Percentiles rank a stretch among this genome's conserved stretches.
Conservation (phyloP, 2,113 vertebrate genomes). For the Scopus umbretta region DNA sequence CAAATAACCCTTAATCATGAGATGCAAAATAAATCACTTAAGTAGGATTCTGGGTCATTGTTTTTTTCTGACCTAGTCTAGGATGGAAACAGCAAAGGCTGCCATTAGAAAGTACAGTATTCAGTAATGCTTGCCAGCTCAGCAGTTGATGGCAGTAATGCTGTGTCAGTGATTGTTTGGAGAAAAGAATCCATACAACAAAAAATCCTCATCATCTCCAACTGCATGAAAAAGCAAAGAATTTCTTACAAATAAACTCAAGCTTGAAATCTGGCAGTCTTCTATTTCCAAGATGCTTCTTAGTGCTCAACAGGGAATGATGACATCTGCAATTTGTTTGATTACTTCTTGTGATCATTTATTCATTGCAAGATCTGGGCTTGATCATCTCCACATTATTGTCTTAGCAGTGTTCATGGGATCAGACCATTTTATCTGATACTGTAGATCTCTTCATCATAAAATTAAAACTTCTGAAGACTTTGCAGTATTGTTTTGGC, state of each 20-base stretch:
- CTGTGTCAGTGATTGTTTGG: background rate
- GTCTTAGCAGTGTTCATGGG: background rate
- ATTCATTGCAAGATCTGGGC: constrained; percentile 8
- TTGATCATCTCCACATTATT: background rate
- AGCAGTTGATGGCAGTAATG: background rate
- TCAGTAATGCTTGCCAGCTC: background rate
- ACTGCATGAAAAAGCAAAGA: constrained; percentile 9
- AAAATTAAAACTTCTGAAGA: constrained; percentile 32
- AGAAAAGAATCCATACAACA: background rate
- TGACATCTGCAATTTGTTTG: constrained; percentile 32
- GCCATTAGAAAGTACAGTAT: background rate
- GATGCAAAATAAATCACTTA: background rate
- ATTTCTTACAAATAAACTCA: constrained; percentile 12
- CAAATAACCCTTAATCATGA: background rate
- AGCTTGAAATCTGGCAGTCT: background rate
- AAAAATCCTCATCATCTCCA: background rate
- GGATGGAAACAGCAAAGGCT: background rate
- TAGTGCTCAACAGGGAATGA: constrained; percentile 3
- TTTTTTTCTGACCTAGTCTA: background rate
- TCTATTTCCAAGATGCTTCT: background rate
- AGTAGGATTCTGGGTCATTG: background rate
- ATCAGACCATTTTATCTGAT: background rate
- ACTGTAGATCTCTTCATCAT: background rate
- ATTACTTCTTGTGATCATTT: constrained; percentile 33
- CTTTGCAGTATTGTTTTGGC: background rate